phyloP scores from a whole-genome alignment of 2,888 invertebrate genomes.

The Stomorhina lunata region DNA sequence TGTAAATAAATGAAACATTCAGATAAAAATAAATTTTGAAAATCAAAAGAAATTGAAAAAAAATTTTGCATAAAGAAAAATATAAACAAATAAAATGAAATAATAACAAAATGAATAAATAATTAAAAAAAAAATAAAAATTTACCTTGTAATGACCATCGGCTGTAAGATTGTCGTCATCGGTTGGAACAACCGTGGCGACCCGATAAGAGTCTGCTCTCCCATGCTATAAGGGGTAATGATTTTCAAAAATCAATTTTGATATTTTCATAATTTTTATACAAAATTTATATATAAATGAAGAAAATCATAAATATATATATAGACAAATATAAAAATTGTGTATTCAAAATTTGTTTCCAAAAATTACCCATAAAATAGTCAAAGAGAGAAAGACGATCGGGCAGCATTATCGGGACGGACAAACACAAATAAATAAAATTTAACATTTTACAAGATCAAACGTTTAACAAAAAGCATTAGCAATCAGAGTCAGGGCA shows the following conservation, averaged over 20 bases:
- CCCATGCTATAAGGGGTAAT: conserved; percentile 86
- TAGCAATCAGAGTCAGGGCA: not conserved
- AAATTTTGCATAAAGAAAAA: not conserved
- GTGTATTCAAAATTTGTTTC: too few species aligned
- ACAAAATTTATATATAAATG: not conserved
- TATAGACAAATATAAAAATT: too few species aligned
- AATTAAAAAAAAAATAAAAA: conserved; percentile 32
- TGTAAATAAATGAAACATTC: not conserved
- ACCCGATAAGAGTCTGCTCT: conserved; percentile 98
- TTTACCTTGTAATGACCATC: conserved; percentile 95
- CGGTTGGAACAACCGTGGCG: conserved; percentile 94
- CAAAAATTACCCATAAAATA: too few species aligned
- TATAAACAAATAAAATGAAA: conserved; percentile 7
- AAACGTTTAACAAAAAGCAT: not conserved
- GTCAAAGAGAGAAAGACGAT: too few species aligned
- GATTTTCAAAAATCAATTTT: not conserved
- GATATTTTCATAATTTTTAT: not conserved
- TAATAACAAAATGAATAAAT: not conserved
- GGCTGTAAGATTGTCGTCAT: conserved; percentile 97
- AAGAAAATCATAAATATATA: too few species aligned
- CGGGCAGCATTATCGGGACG: too few species aligned
- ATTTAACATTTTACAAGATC: not conserved
- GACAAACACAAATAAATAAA: conserved; percentile 48
- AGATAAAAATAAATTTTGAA: conserved; percentile 5
- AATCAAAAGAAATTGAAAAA: conserved; percentile 2